Conservation (phyloP, 2,888 invertebrate genomes). For the Eucriotettix oculatus region DNA sequence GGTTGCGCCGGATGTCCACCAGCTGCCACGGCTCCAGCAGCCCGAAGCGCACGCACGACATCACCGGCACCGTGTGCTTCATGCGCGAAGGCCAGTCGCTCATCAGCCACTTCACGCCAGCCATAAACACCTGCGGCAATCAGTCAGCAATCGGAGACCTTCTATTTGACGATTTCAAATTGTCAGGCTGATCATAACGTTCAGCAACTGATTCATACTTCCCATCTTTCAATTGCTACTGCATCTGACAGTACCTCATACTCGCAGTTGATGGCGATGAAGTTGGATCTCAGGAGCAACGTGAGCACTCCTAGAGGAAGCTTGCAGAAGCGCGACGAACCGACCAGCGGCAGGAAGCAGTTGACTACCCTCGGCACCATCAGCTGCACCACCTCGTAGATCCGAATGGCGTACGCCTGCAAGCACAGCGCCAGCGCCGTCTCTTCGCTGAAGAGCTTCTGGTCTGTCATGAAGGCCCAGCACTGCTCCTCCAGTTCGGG, state of each 20-base stretch:
- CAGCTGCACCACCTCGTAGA: not conserved
- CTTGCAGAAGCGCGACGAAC: constrained; percentile 19
- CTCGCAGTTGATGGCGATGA: not conserved
- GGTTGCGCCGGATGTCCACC: constrained; percentile 1
- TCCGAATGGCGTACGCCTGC: not conserved
- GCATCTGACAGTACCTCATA: too few relatives aligned
- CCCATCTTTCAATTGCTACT: too few relatives aligned
- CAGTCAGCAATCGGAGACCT: too few relatives aligned
- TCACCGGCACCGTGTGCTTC: not conserved
- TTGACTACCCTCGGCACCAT: constrained; percentile 3
- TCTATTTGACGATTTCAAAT: too few relatives aligned
- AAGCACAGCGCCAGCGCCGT: constrained; percentile 2
- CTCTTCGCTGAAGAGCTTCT: constrained; percentile 1
- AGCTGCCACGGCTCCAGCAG: constrained; percentile 1
- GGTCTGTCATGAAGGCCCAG: constrained; percentile 3
- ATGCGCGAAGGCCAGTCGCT: not conserved
- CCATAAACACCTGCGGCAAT: constrained; percentile 3
- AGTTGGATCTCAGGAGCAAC: not conserved
- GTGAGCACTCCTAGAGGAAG: constrained; percentile 4
- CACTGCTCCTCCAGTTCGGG: constrained; percentile 7
- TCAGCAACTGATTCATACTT: too few relatives aligned
- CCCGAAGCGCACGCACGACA: constrained; percentile 1
- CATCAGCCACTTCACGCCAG: constrained; percentile 1
- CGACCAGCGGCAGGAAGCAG: constrained; percentile 9
- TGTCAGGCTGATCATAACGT: too few relatives aligned